Base-by-base conservation (phyloP, 2,113 vertebrate species). In the Chionis minor region DNA sequence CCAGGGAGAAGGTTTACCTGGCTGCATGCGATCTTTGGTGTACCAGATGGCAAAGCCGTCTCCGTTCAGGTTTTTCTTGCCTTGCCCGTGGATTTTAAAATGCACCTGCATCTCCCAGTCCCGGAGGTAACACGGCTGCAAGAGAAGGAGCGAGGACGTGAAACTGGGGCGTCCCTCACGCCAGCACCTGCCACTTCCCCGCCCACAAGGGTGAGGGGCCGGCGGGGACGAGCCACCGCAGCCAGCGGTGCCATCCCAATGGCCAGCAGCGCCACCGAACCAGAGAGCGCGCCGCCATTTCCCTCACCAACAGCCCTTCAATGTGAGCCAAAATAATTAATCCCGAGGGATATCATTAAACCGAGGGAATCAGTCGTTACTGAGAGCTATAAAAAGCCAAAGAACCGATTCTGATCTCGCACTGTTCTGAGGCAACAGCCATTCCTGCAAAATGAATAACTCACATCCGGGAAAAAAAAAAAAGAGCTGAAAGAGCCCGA, bases 81-180 rank as follows among this genome's bases (percentile, higher is more conserved):
- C 99, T 65, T 99, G 98, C 11, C 99, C 99, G 0, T 99, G 99
- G 94, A 99, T 98, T 97, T 98, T 99, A 96, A 99, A 99, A 95
- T 99, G 99, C 33, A 99, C 99, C 94, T 99, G 99, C 97, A 99
- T 97, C 96, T 99, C 99, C 99, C 99, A 99, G 88, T 99, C 99
- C 30, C 98, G 98, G 83, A 99, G 98, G 91, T 99, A 98, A 80
- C 99, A 99, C 0, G 99, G 99, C 99, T 99, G 59, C 55, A 82
- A 51, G 2, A 14, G 67, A 16, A 69, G 59, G 51, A 35, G 55
- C 1, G 0, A 35, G 5, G 9, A 5, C 0, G 5, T 16, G 17
- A 54, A 21, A 61, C 1, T 0, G 0, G 9, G 42, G 55, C 1
- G n/a, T 9, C 18, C 11, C 27, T 23, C 12, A 2, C 0, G 5